These are phyloP conservation scores for Archaeoteleia sp. DNA, from an alignment of 2,888 invertebrate genomes.

Conservation along the genomic window DNA sequence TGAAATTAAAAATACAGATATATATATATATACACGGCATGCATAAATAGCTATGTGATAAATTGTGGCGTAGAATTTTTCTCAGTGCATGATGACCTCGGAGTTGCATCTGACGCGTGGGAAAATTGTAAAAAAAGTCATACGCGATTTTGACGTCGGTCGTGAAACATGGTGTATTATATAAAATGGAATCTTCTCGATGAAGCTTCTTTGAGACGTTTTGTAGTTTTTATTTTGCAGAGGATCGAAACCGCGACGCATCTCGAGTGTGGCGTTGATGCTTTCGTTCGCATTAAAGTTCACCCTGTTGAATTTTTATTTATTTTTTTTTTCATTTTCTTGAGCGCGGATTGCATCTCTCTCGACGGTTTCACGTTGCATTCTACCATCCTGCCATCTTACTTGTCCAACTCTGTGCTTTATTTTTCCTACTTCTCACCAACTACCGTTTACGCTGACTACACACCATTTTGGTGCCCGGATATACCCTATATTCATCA, in stretches of 20 bases:
- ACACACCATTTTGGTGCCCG: slow-evolving; percentile 37
- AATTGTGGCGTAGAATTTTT: no score
- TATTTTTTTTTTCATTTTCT: slow-evolving; percentile 43
- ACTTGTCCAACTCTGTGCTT: slow-evolving; percentile 31
- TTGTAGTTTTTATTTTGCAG: slow-evolving; percentile 53
- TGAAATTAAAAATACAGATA: no score
- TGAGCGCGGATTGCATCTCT: slow-evolving; percentile 52
- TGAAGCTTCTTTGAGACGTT: not conserved
- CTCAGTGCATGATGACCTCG: no score
- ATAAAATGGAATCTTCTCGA: no score
- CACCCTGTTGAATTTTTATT: slow-evolving; percentile 25
- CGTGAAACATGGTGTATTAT: no score
- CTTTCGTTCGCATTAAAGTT: slow-evolving; percentile 51
- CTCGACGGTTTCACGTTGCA: slow-evolving; percentile 38
- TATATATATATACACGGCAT: no score
- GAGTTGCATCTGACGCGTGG: no score
- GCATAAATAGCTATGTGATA: no score
- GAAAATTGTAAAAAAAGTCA: no score
- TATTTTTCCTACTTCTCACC: slow-evolving; percentile 34
- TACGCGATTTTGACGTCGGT: not conserved
- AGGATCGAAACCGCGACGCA: slow-evolving; percentile 36
- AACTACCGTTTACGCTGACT: slow-evolving; percentile 45
- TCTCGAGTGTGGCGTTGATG: not conserved
- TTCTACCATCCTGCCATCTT: slow-evolving; percentile 29
- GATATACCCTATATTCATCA: slow-evolving; percentile 34